Conservation (phyloP, 1,140 invertebrate species). For the roundworm (Caenorhabditis elegans) region DNA sequence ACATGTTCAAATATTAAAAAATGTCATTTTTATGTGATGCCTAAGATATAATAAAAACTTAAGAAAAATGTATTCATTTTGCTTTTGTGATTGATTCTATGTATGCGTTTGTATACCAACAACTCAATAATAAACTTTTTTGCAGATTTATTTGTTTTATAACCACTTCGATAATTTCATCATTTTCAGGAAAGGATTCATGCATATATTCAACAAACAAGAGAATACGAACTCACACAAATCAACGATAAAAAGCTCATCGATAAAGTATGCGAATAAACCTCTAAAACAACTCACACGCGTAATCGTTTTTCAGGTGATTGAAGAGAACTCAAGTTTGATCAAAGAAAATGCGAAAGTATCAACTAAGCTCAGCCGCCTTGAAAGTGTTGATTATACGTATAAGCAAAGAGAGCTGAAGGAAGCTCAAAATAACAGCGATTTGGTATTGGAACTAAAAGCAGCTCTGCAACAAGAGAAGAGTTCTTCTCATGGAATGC, state of each 20-base stretch:
- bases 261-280: neutral
- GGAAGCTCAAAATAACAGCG: neutral
- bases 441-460: neutral
- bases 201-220: neutral
- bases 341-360: constrained; percentile 5
- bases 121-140: too few species aligned
- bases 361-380: neutral
- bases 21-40: too few species aligned
- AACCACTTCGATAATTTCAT: too few species aligned
- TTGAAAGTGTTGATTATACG: neutral
- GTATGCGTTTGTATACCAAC: too few species aligned
- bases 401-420: neutral
- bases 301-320: neutral
- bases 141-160: too few species aligned
- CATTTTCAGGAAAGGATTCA: neutral
- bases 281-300: too few species aligned
- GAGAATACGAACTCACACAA: neutral
- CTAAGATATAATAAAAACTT: too few species aligned
- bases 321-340: neutral
- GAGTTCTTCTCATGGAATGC: neutral
- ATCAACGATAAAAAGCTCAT: neutral
- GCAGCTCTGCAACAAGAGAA: neutral
- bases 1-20: too few species aligned
- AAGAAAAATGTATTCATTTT: too few species aligned
- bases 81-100: too few species aligned